Conservation (phyloP, 2,888 invertebrate species). For the Syrista parreyssii region DNA sequence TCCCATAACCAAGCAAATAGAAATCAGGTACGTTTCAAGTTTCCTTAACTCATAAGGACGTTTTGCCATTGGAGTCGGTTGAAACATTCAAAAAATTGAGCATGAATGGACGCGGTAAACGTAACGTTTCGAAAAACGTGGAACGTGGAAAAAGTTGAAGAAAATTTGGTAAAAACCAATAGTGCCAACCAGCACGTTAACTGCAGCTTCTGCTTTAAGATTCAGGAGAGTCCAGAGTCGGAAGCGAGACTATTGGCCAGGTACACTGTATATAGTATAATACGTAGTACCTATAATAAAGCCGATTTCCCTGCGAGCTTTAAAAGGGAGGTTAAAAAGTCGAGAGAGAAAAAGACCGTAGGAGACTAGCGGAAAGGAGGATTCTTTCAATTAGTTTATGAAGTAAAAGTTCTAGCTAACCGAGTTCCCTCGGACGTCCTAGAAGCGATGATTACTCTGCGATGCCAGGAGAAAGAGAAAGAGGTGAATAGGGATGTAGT, state of each 20-base stretch:
- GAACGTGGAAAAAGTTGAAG: too few species aligned
- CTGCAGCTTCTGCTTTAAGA: neutral
- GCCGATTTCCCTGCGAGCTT: neutral
- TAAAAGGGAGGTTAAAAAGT: neutral
- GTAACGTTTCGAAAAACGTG: too few species aligned
- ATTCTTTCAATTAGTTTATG: conserved; percentile 5
- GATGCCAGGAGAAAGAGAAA: neutral
- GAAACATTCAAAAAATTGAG: too few species aligned
- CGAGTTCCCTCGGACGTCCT: neutral
- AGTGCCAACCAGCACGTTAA: neutral
- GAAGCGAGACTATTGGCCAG: neutral
- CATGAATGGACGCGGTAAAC: too few species aligned
- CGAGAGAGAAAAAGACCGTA: neutral
- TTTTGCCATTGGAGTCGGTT: too few species aligned
- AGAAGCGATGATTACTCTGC: conserved; percentile 3
- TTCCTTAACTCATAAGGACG: too few species aligned
- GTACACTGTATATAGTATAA: neutral
- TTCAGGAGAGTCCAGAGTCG: neutral
- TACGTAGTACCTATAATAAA: neutral
- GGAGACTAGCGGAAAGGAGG: neutral
- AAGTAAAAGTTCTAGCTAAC: conserved; percentile 6
- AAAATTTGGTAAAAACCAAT: too few species aligned
- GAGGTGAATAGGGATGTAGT: neutral
- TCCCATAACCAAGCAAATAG: too few species aligned
- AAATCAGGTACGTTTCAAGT: too few species aligned